These are phyloP conservation scores for Zaprionus nigranus DNA, from an alignment of 1,140 invertebrate species.

Conservation along the genomic window DNA sequence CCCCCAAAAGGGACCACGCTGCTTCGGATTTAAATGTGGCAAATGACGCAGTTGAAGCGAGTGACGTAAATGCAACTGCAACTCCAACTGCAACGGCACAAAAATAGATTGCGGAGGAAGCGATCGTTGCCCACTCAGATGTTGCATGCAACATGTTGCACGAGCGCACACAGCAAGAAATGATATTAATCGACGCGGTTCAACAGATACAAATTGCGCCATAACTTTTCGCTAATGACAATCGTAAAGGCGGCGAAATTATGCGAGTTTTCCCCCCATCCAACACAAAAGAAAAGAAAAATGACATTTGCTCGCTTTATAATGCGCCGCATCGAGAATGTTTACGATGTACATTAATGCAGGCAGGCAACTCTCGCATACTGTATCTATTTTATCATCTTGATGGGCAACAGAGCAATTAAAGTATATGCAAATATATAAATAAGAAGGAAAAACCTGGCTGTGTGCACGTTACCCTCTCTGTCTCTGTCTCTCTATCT, in stretches of 20 bases:
- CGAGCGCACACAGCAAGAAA: conserved; percentile 7
- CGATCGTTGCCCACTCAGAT: conserved; percentile 16
- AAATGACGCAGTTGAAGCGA: conserved; percentile 66
- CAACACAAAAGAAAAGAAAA: conserved; percentile 4
- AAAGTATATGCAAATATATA: conserved; percentile 21
- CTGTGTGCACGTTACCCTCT: conserved; percentile 31
- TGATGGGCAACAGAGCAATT: conserved; percentile 36
- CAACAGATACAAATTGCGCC: conserved; percentile 21
- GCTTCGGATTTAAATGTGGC: conserved; percentile 27
- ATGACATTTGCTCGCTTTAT: conserved; percentile 16
- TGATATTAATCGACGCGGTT: conserved; percentile 4
- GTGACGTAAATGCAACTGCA: conserved; percentile 66
- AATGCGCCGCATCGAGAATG: conserved; percentile 25
- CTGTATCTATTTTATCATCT: conserved; percentile 30
- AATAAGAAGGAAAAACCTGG: conserved; percentile 26
- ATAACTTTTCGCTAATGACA: conserved; percentile 27
- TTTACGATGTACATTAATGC: conserved; percentile 19
- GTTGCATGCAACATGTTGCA: conserved; percentile 31
- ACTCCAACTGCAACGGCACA: conserved; percentile 45
- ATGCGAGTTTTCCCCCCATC: conserved; percentile 36
- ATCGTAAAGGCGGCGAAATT: conserved; percentile 24
- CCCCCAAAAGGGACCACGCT: conserved; percentile 3
- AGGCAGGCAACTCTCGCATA: not conserved
- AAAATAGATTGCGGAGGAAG: conserved; percentile 72
- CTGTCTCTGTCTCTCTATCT: not conserved